Evolutionary conservation across 1,140 invertebrate genomes (phyloP), one percentile per base, ranked within the genome.

Genomic region (Bacillus rossius): DNA sequence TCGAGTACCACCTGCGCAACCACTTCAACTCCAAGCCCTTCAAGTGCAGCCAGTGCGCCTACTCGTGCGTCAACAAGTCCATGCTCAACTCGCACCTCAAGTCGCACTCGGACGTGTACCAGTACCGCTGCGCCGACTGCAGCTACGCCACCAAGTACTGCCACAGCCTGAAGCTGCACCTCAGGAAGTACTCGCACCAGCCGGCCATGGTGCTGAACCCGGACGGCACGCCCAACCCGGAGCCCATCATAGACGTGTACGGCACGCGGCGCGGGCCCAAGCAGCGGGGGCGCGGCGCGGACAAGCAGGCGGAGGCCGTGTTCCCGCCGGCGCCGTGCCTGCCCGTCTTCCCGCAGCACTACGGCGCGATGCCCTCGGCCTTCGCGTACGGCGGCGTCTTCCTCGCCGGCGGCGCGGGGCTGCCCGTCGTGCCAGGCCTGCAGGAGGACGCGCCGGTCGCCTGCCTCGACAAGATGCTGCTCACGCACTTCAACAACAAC

Each of bases 31-130:
- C 89, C 0, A 99, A 99, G 68, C 97, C 97, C 0, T 99, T 94
- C 78, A 94, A 96, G 69, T 99, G 98, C 73, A 78, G 82, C 49
- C 89, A 96, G 65, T 98, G 94, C 73, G 80, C 82, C 13, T 98
- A 98, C 68, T 84, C 86, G 0, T 99, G 97, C 69, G 96, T 99
- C 2, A 99, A 98, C 75, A 99, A 99, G 71, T 99, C 96, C 0
- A 99, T 99, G 98, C 78, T 99, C 10, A 99, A 98, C 70, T 97
- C 94, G 0, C 98, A 99, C 68, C 83, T 98, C 65, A 99, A 99
- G 71, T 97, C 93, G 0, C 98, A 99, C 72, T 98, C 94, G 0
- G 95, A 92, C 60, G 77, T 98, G 0, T 99, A 99, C 68, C 96
- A 97, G 67, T 99, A 97, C 71, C 82, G 92, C 22, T 99, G 98